Evolutionary conservation across 2,888 invertebrate species (phyloP).

Genomic region (Eucera pruinosa): DNA sequence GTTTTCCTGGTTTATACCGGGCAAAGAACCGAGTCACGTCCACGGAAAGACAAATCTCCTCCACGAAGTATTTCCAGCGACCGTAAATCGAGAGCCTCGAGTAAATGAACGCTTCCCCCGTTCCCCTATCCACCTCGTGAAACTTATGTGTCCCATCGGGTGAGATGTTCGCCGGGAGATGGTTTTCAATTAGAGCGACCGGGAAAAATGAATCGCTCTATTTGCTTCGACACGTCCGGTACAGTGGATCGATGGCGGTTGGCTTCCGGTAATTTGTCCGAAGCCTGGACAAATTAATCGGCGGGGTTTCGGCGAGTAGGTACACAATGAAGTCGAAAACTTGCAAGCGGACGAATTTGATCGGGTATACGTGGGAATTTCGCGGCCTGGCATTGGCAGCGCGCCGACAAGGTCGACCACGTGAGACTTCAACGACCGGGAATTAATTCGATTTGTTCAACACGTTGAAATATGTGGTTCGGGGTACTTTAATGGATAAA

Average conservation of each 20-base stretch:
- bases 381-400: not conserved
- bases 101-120: slow-evolving; percentile 4
- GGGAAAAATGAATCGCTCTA: slow-evolving; percentile 30
- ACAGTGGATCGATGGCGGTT: slow-evolving; percentile 13
- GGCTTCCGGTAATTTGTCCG: slow-evolving; percentile 8
- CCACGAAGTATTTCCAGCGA: not conserved
- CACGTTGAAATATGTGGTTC: not conserved
- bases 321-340: not conserved
- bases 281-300: slow-evolving; percentile 26
- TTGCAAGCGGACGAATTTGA: not conserved
- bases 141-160: slow-evolving; percentile 29
- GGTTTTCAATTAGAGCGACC: slow-evolving; percentile 38
- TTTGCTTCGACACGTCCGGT: slow-evolving; percentile 27
- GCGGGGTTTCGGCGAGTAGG: not conserved
- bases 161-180: slow-evolving; percentile 15
- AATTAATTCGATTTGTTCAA: slow-evolving; percentile 22
- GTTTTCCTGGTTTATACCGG: not conserved
- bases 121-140: no score
- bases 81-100: slow-evolving; percentile 25
- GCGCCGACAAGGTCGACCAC: not conserved
- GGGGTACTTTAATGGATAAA: no score
- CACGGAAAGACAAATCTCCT: slow-evolving; percentile 4
- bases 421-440: not conserved
- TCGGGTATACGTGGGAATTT: not conserved
- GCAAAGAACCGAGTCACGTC: slow-evolving; percentile 3